Conservation (phyloP, 2,888 invertebrate species). For the Candidula unifasciata region DNA sequence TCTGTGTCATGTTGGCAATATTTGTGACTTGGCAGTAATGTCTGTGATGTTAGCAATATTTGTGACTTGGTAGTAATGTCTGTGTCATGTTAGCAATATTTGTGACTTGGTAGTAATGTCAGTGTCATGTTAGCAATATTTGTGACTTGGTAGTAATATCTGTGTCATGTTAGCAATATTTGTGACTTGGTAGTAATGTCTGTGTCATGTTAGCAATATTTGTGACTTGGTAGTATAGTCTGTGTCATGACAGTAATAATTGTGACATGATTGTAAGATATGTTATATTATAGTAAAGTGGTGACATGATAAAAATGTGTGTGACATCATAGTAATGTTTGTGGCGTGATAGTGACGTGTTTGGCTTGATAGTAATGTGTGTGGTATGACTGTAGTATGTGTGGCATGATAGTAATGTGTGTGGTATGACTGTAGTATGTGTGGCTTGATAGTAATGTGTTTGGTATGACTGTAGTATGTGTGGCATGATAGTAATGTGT, state of each 20-base stretch:
- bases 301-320: neutral
- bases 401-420: too few relatives aligned
- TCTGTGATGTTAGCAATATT: neutral
- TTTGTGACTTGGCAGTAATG: neutral
- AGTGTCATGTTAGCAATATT: neutral
- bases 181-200: neutral
- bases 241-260: neutral
- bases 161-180: neutral
- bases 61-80: neutral
- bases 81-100: neutral
- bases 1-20: neutral
- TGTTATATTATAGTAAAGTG: too few relatives aligned
- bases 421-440: too few relatives aligned
- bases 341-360: neutral
- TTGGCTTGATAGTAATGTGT: too few relatives aligned
- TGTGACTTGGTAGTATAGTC: neutral
- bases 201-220: neutral
- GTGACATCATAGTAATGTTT: neutral
- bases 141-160: neutral
- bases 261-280: neutral
- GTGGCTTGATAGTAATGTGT: too few relatives aligned
- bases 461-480: too few relatives aligned
- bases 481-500: too few relatives aligned
- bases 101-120: neutral
- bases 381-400: too few relatives aligned